These are phyloP conservation scores for Trichacis sp. DNA, from an alignment of 2,888 invertebrate species.

Conservation along the genomic window DNA sequence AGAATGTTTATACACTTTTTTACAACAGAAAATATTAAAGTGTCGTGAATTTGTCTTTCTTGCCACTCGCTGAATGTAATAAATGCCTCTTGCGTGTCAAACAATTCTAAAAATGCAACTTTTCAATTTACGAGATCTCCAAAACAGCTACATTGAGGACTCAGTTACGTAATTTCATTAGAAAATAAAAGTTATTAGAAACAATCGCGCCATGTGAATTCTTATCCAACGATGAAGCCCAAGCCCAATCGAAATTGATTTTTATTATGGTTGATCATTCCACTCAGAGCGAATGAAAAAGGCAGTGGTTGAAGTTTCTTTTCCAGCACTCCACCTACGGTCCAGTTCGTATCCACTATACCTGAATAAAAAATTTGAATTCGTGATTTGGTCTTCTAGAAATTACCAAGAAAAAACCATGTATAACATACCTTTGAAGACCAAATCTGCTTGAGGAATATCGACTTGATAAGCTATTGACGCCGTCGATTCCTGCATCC, in stretches of 20 bases:
- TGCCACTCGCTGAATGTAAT: not conserved
- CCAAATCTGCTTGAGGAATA: conserved; percentile 93
- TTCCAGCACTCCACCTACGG: conserved; percentile 92
- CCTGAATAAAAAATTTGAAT: conserved; percentile 74
- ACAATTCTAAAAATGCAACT: not conserved
- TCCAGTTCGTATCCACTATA: conserved; percentile 93
- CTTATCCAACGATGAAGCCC: conserved; percentile 92
- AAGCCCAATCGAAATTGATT: conserved; percentile 93
- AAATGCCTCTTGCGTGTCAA: not conserved
- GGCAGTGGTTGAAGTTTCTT: conserved; percentile 94
- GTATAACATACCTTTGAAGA: conserved; percentile 88
- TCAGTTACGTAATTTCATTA: not conserved
- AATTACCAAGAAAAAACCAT: no score
- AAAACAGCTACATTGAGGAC: not conserved
- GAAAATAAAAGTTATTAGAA: not conserved
- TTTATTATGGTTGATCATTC: conserved; percentile 92
- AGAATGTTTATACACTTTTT: not conserved
- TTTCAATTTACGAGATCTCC: not conserved
- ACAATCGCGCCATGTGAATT: conserved; percentile 1
- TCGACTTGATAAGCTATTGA: conserved; percentile 95
- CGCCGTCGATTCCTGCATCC: conserved; percentile 91
- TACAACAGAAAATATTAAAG: not conserved
- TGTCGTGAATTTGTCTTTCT: not conserved
- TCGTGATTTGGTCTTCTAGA: no score
- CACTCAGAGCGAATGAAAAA: conserved; percentile 93